A percentile compares a stretch with the other conserved stretches of the same genome.
These are phyloP conservation scores for Strigamia crassipes DNA, from an alignment of 2,888 invertebrate species.

Conservation along the genomic window DNA sequence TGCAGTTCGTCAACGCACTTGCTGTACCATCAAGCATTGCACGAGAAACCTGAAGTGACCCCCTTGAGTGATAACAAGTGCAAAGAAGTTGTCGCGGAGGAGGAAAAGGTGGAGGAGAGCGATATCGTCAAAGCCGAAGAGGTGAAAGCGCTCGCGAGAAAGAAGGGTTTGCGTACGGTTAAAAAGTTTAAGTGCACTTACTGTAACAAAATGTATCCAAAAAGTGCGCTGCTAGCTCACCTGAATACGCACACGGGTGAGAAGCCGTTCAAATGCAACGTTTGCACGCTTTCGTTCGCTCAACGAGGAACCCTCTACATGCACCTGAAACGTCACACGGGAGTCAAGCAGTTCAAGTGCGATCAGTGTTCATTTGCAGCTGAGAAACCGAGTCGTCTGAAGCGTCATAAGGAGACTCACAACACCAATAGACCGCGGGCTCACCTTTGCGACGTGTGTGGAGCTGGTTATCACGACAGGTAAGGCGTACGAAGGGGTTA, in stretches of 20 bases:
- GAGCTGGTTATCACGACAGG: slow-evolving; percentile 49
- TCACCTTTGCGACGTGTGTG: slow-evolving; percentile 49
- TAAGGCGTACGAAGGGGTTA: background rate
- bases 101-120: background rate
- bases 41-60: slow-evolving; percentile 16
- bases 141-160: background rate
- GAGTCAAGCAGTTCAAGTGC: slow-evolving; percentile 54
- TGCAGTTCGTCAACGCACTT: slow-evolving; percentile 32
- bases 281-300: slow-evolving; percentile 54
- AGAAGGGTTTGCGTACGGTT: slow-evolving; percentile 29
- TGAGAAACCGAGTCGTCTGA: slow-evolving; percentile 45
- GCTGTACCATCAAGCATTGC: slow-evolving; percentile 33
- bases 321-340: slow-evolving; percentile 53
- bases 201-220: slow-evolving; percentile 55
- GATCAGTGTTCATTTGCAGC: slow-evolving; percentile 49
- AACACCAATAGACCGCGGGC: slow-evolving; percentile 45
- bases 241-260: slow-evolving; percentile 56
- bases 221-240: slow-evolving; percentile 56
- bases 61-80: background rate
- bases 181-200: slow-evolving; percentile 55
- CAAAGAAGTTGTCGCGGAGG: background rate
- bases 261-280: slow-evolving; percentile 53
- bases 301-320: slow-evolving; percentile 45
- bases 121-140: background rate
- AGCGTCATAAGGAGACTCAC: slow-evolving; percentile 47